Conservation (phyloP, 1,140 invertebrate genomes). For the Bombus superbus region DNA sequence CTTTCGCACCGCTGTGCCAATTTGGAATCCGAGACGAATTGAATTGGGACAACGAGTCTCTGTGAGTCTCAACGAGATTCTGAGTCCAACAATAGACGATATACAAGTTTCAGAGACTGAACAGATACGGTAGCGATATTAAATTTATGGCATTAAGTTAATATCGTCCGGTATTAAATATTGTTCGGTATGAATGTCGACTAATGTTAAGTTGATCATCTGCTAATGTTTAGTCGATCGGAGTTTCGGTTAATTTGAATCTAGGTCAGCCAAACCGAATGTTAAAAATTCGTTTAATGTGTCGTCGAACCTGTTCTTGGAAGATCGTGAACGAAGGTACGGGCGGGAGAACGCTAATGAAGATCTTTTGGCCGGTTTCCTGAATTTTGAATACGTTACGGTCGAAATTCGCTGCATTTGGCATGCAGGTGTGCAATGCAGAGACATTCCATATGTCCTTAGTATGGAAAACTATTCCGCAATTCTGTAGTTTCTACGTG, state of each 20-base stretch:
- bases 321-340: background rate
- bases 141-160: no score
- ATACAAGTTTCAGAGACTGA: background rate
- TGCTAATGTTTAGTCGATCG: no score
- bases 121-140: background rate
- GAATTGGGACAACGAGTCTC: no score
- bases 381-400: slow-evolving; percentile 21
- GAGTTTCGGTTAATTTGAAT: background rate
- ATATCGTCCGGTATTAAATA: no score
- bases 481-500: background rate
- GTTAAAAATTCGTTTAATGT: no score
- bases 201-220: no score
- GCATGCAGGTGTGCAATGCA: background rate
- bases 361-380: slow-evolving; percentile 6
- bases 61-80: no score
- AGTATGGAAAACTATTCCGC: background rate
- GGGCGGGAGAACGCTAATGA: background rate
- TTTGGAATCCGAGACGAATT: no score
- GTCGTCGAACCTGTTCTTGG: background rate
- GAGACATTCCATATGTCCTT: background rate
- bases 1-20: no score
- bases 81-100: no score
- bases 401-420: slow-evolving; percentile 7
- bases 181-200: no score
- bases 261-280: no score